These are phyloP conservation scores for Cygnus olor DNA, from an alignment of 2,797 vertebrate genomes.

Conservation along the genomic window DNA sequence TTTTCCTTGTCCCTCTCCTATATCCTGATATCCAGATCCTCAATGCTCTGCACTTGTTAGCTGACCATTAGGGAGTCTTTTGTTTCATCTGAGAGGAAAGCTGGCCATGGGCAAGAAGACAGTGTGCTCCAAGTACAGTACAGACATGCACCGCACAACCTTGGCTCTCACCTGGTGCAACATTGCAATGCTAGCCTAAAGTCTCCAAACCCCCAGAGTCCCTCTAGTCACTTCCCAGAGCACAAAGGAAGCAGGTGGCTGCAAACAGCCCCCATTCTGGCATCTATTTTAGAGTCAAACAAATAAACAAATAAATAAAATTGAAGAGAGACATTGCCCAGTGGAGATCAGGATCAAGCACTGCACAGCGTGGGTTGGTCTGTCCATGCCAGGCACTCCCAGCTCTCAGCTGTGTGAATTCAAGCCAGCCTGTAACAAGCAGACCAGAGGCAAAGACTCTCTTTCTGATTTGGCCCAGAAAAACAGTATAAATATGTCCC, in stretches of 20 bases:
- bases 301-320: no score
- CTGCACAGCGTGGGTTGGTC: rapidly evolving
- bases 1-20: neutral
- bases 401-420: neutral
- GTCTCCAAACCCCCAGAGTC: neutral
- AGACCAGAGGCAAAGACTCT: neutral
- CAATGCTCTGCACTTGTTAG: neutral
- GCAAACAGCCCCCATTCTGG: neutral
- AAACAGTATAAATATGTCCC: neutral
- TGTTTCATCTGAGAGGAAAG: neutral
- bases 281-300: neutral
- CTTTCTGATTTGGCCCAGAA: neutral
- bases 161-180: neutral
- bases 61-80: neutral
- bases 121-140: neutral
- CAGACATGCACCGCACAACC: neutral
- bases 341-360: neutral
- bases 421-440: neutral
- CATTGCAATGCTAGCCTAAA: neutral
- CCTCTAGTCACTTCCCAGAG: neutral
- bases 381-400: neutral
- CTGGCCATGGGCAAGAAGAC: neutral
- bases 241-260: neutral
- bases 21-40: neutral
- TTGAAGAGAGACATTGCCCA: neutral